Evolutionary conservation across 1,140 invertebrate genomes (phyloP), one percentile per base, ranked within the genome.

Genomic region (Anoplolepis gracilipes): DNA sequence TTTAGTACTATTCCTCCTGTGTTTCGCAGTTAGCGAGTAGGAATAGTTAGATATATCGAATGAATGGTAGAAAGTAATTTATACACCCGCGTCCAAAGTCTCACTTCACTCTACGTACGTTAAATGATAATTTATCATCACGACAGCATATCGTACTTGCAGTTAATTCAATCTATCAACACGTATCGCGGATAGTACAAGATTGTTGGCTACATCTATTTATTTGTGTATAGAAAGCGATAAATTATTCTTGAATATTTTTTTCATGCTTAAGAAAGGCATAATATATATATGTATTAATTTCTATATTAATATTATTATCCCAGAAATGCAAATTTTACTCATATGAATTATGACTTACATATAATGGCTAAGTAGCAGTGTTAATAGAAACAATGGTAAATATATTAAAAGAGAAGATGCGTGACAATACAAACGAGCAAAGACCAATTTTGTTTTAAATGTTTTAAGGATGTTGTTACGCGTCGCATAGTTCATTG

Each of bases 61-160:
- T 57, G 25, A 72, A 7, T 59, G 33, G 70, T 81, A 81, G 78
- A 59, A 81, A 28, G 67, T 61, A 55, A 82, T 82, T 82, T 82
- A 73, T 70, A 28, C 16, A 19, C 36, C 25, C 28, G 67, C 49
- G 30, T 46, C 8, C 22, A 19, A n/a, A 82, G 72, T 82, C 78
- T 53, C 30, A 1, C 49, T 46, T 25, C 61, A 39, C 16, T 19
- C 36, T 69, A 42, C 39, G 33, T 16, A 36, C 53, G 67, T 82
- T 82, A 73, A 82, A 82, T 82, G 73, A 72, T 82, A 82, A 82
- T 82, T 82, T 81, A 72, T 72, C 65, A 28, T 30, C 53, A 46
- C 67, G 78, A 46, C 46, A 42, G 78, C n/a, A 3, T 59, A 72
- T 19, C 53, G 33, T 70, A 25, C 19, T 69, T n/a, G 78, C 36